Evolutionary conservation across 2,113 vertebrate species (phyloP).

Genomic region (Carassius carassius): DNA sequence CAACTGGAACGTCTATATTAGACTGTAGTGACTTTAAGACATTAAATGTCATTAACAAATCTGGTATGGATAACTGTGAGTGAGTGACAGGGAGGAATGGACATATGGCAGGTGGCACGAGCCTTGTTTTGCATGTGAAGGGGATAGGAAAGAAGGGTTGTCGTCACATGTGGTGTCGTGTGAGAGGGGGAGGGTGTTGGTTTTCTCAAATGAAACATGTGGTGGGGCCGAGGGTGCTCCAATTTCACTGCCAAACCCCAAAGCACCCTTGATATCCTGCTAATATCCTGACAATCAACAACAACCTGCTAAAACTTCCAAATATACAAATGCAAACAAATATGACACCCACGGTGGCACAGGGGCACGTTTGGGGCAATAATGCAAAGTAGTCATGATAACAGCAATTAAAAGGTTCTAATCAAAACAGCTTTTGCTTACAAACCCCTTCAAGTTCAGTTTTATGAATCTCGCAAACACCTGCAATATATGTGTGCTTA

Average conservation of each 20-base stretch:
- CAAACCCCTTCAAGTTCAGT: neutral
- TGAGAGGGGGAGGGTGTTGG: slow-evolving; percentile 8
- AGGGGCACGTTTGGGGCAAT: neutral
- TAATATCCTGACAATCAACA: slow-evolving; percentile 33
- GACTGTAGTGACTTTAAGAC: neutral
- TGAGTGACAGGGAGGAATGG: slow-evolving; percentile 1
- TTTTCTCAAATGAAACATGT: slow-evolving; percentile 27
- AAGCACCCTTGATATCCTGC: slow-evolving; percentile 19
- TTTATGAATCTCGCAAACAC: neutral
- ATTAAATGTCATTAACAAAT: slow-evolving; percentile 31
- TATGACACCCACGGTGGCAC: neutral
- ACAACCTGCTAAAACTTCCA: neutral
- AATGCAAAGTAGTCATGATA: neutral
- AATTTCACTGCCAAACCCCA: slow-evolving; percentile 14
- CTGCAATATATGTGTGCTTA: neutral
- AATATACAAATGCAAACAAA: slow-evolving; percentile 2
- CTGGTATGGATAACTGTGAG: slow-evolving; percentile 1
- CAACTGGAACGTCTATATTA: slow-evolving; percentile 6
- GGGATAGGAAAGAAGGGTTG: neutral
- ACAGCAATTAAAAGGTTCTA: neutral
- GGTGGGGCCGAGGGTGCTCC: neutral
- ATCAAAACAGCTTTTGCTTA: neutral
- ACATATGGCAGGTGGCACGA: slow-evolving; percentile 35
- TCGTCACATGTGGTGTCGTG: slow-evolving; percentile 14
- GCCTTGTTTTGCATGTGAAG: slow-evolving; percentile 17